Percentiles rank a stretch among this genome's conserved stretches.
Evolutionary conservation across 2,113 vertebrate genomes (phyloP).

Genomic region (Apeltes quadracus): DNA sequence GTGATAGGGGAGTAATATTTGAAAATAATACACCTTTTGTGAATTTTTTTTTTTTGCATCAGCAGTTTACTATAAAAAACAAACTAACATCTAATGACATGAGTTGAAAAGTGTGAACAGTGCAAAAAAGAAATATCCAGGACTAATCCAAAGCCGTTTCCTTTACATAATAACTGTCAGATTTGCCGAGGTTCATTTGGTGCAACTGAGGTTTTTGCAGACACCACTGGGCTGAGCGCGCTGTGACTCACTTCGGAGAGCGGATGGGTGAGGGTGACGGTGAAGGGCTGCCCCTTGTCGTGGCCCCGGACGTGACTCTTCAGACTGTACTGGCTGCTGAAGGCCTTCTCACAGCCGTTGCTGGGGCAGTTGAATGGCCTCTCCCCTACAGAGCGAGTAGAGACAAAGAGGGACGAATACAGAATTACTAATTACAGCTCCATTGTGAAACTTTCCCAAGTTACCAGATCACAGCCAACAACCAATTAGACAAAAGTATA

Average conservation of each 20-base stretch:
- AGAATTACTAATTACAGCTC: background rate
- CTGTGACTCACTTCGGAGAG: constrained; percentile 87
- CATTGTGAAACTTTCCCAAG: background rate
- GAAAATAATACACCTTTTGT: background rate
- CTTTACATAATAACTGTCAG: no score
- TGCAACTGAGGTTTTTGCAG: background rate
- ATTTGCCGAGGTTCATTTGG: background rate
- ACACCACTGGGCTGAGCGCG: no score
- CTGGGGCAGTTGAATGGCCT: constrained; percentile 97
- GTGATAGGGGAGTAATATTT: background rate
- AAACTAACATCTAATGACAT: background rate
- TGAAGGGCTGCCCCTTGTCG: constrained; percentile 88
- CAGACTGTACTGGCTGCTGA: constrained; percentile 96
- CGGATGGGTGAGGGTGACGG: constrained; percentile 82
- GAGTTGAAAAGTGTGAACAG: background rate
- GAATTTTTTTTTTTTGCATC: background rate
- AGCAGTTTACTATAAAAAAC: background rate
- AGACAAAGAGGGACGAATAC: background rate
- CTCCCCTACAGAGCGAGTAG: constrained; percentile 82
- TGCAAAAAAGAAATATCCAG: background rate
- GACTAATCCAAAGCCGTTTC: background rate
- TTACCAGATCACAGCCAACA: background rate
- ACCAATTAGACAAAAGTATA: constrained; percentile 17
- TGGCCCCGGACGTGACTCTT: constrained; percentile 98
- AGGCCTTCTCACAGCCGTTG: constrained; percentile 96